Base-by-base conservation (phyloP, 1,140 invertebrate genomes). In the Dolichoris vasculosae region DNA sequence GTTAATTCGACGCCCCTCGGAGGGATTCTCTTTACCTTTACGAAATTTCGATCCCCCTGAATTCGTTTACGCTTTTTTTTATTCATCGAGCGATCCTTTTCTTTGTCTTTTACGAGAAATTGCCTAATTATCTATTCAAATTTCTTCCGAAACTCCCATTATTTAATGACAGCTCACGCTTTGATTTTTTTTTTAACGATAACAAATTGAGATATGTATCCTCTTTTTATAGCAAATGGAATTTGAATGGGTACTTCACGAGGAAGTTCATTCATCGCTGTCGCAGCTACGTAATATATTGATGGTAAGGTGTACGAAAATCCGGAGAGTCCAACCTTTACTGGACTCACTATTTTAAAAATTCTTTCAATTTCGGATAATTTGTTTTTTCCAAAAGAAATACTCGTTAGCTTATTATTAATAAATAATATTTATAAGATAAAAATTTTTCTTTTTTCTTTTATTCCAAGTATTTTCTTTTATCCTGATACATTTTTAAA, bases 211-310 rank as follows among this genome's bases (percentile, higher is more conserved):
- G 38, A 32, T 73, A 15, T n/a, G 0, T 78, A 30, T 40, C 51
- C 80, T 77, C 64, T 76, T 87, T 90, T 95, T 95, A 82, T 92
- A 98, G 97, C 97, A 98, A 96, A 96, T 97, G 93, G 97, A 98
- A 94, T 98, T 98, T 92, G 97, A 98, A 94, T 98, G 97, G 97
- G 96, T 98, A 67, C 94, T 98, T 71, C 96, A 97, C 88, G 96
- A 97, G 92, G 97, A 98, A 93, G 97, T 98, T 84, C 97, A 97
- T 92, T 95, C 96, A 79, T 97, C 97, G 88, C 93, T 98, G 89
- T 96, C 96, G 88, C 97, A 98, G 90, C 94, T 98, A 38, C 96
- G 97, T 88, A 95, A 96, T 82, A 96, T 98, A 89, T 94, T 98
- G 89, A 95, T 97, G 90, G 97, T 98, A 63, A 81, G 35, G 20